phyloP scores from a whole-genome alignment of 1,140 invertebrate species.

The Aphelenchoides fujianensis region DNA sequence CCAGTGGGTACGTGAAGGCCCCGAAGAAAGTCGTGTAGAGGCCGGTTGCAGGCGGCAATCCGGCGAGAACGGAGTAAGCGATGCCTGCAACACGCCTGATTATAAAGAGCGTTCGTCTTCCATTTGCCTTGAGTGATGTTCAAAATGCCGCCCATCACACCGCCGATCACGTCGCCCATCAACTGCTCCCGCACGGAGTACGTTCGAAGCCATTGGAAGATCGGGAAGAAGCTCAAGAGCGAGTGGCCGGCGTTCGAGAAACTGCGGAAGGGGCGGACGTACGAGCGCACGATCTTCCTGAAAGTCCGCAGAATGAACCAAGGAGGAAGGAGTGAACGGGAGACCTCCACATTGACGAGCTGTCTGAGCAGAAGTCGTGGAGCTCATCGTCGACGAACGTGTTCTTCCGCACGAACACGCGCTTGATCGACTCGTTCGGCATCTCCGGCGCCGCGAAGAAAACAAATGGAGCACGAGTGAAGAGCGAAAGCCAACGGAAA shows the following conservation, averaged over 20 bases:
- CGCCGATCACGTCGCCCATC: conserved; percentile 29
- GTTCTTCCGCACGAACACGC: not conserved
- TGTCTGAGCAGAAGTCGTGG: not conserved
- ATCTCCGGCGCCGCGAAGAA: too few species aligned
- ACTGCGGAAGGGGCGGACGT: conserved; percentile 5
- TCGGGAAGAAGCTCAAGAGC: conserved; percentile 36
- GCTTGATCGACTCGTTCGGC: not conserved
- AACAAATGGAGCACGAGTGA: not conserved
- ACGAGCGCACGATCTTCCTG: conserved; percentile 13
- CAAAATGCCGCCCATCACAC: conserved; percentile 42
- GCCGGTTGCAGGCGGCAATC: conserved; percentile 3
- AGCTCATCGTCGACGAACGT: conserved; percentile 13
- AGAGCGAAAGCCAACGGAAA: not conserved
- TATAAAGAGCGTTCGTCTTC: not conserved
- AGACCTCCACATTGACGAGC: conserved; percentile 11
- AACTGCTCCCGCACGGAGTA: conserved; percentile 34
- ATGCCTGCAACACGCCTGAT: not conserved
- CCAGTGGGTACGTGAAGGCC: not conserved
- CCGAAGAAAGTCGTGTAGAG: conserved; percentile 9
- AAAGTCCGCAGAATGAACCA: not conserved
- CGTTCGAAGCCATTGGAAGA: conserved; percentile 34
- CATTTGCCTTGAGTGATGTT: conserved; percentile 42
- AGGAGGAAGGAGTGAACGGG: not conserved
- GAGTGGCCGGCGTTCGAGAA: conserved; percentile 17
- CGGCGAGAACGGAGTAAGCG: conserved; percentile 7